phyloP scores from a whole-genome alignment of 2,797 vertebrate species.

The Anguilla megastoma region DNA sequence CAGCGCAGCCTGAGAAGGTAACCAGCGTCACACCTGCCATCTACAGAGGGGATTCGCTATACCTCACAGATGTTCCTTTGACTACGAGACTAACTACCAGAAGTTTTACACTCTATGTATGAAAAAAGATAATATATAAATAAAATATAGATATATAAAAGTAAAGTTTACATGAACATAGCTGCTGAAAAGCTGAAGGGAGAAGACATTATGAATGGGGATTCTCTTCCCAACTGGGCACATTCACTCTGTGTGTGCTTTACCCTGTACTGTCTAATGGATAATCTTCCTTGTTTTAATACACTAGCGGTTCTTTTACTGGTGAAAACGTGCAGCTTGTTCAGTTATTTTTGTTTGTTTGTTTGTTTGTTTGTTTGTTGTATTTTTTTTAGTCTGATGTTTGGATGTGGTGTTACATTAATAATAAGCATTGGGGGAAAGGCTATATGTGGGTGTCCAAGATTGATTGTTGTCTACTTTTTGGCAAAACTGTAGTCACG shows the following conservation, averaged over 20 bases:
- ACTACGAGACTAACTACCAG: constrained; percentile 83
- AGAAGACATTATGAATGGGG: constrained; percentile 74
- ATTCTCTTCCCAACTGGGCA: constrained; percentile 61
- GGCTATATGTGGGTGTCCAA: constrained; percentile 78
- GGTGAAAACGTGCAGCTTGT: constrained; percentile 84
- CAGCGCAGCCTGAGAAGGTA: constrained; percentile 98
- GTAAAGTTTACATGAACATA: constrained; percentile 98
- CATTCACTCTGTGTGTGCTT: constrained; percentile 61
- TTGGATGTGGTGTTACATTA: constrained; percentile 85
- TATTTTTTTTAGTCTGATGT: constrained; percentile 79
- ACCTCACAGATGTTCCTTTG: constrained; percentile 88
- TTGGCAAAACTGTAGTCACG: constrained; percentile 82
- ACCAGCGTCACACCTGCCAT: constrained; percentile 74
- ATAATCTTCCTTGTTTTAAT: constrained; percentile 80
- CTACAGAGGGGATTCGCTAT: constrained; percentile 80
- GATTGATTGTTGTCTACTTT: constrained; percentile 85
- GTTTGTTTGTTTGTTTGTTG: constrained; percentile 60
- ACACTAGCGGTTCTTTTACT: constrained; percentile 81
- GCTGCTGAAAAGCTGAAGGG: constrained; percentile 87
- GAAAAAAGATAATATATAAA: constrained; percentile 64
- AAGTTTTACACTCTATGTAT: constrained; percentile 90
- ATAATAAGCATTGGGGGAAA: constrained; percentile 74
- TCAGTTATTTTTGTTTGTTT: constrained; percentile 70
- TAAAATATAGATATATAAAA: constrained; percentile 66
- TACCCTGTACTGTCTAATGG: constrained; percentile 56